These are phyloP conservation scores for Tympanuchus pallidicinctus DNA, from an alignment of 2,113 vertebrate species.

Conservation along the genomic window DNA sequence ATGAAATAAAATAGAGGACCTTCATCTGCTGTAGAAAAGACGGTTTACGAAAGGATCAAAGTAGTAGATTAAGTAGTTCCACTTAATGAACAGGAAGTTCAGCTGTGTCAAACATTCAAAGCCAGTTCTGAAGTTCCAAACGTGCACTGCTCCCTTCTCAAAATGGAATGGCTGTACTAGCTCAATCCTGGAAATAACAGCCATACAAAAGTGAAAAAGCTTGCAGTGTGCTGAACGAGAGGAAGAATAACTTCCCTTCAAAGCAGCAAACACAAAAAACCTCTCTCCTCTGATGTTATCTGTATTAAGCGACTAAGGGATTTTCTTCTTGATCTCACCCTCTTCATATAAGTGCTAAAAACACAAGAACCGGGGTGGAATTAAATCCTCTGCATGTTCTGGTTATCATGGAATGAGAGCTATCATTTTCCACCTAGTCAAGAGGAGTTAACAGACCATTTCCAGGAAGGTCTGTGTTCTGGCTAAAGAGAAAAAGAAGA, in stretches of 20 bases:
- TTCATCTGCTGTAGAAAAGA: not conserved
- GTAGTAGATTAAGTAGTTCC: conserved; percentile 14
- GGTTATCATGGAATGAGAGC: not conserved
- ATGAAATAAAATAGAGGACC: conserved; percentile 29
- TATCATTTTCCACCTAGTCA: conserved; percentile 8
- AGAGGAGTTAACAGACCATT: conserved; percentile 24
- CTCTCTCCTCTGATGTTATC: conserved; percentile 29
- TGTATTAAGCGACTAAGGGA: conserved; percentile 20
- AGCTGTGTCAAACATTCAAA: conserved; percentile 43
- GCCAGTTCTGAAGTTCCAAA: conserved; percentile 43
- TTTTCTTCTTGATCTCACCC: conserved; percentile 41
- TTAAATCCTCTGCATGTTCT: conserved; percentile 37
- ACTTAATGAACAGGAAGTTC: conserved; percentile 55
- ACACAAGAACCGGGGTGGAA: conserved; percentile 5
- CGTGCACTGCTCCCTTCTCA: not conserved
- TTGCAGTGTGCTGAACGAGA: not conserved
- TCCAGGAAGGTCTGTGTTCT: conserved; percentile 6
- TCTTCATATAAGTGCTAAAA: conserved; percentile 41
- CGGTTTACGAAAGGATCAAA: conserved; percentile 28
- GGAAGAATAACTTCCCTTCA: conserved; percentile 47
- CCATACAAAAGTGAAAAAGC: not conserved
- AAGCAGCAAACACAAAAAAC: not conserved
- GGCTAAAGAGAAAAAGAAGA: conserved; percentile 40
- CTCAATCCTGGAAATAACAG: conserved; percentile 4
- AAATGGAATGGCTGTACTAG: not conserved